These are phyloP conservation scores for Phenganax marumi DNA, from an alignment of 92 coral and sea anemone species.

Conservation along the genomic window DNA sequence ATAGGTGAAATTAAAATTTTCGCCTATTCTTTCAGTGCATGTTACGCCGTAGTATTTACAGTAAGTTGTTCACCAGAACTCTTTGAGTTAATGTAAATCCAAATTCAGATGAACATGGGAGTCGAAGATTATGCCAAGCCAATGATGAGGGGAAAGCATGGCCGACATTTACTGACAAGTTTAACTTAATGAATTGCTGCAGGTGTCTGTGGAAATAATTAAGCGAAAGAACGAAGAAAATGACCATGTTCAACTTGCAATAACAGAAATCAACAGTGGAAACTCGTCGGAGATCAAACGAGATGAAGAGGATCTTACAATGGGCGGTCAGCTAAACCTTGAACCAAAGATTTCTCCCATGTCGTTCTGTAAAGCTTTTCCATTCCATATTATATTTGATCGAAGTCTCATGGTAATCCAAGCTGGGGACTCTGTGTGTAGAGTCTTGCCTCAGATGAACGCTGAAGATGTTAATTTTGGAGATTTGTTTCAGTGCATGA, in stretches of 20 bases:
- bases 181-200: background rate
- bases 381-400: slow-evolving; percentile 84
- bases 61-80: background rate
- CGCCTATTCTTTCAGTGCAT: too few species aligned
- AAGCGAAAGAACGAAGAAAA: slow-evolving; percentile 41
- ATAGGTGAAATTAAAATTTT: too few species aligned
- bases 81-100: background rate
- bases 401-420: slow-evolving; percentile 64
- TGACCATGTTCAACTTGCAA: slow-evolving; percentile 82
- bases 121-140: too few species aligned
- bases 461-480: slow-evolving; percentile 57
- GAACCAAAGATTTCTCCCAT: slow-evolving; percentile 89
- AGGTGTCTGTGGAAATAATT: slow-evolving; percentile 32
- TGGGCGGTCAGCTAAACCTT: slow-evolving; percentile 37
- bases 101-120: too few species aligned
- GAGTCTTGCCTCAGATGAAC: slow-evolving; percentile 57
- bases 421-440: slow-evolving; percentile 73
- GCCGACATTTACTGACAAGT: too few species aligned
- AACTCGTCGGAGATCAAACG: slow-evolving; percentile 53
- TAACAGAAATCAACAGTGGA: slow-evolving; percentile 50
- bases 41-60: too few species aligned
- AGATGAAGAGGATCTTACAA: slow-evolving; percentile 53
- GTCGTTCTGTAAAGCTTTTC: slow-evolving; percentile 73
- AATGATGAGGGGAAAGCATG: too few species aligned
- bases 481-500: slow-evolving; percentile 69